Evolutionary conservation across 2,888 invertebrate genomes (phyloP).

Genomic region (Polyommatus icarus): DNA sequence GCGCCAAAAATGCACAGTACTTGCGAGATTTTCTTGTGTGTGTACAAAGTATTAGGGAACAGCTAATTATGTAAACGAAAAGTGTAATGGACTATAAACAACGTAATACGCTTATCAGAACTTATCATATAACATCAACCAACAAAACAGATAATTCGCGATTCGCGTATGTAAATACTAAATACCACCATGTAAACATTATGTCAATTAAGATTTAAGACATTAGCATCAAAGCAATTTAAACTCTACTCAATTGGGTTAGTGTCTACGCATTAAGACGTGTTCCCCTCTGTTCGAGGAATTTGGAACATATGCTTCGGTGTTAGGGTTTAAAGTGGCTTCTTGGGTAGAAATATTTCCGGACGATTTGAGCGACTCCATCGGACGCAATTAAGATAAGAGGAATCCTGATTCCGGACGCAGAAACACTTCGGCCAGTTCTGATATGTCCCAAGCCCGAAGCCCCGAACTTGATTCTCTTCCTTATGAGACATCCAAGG

Average conservation of each 20-base stretch:
- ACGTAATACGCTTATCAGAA: background rate
- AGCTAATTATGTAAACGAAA: no score
- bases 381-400: constrained; percentile 26
- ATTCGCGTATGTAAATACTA: background rate
- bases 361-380: constrained; percentile 20
- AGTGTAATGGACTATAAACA: background rate
- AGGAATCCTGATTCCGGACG: background rate
- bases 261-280: constrained; percentile 1
- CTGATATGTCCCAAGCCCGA: background rate
- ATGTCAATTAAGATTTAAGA: constrained; percentile 6
- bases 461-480: background rate
- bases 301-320: background rate
- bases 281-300: background rate
- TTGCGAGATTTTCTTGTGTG: no score
- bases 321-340: background rate
- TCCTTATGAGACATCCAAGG: background rate
- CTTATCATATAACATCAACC: background rate
- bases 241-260: constrained; percentile 1
- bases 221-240: background rate
- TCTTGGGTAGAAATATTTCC: background rate
- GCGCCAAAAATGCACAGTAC: no score
- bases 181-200: background rate
- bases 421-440: background rate
- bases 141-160: background rate
- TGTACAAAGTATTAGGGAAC: no score